Conservation (phyloP, 2,888 invertebrate species). For the Sipunculus nudus region DNA sequence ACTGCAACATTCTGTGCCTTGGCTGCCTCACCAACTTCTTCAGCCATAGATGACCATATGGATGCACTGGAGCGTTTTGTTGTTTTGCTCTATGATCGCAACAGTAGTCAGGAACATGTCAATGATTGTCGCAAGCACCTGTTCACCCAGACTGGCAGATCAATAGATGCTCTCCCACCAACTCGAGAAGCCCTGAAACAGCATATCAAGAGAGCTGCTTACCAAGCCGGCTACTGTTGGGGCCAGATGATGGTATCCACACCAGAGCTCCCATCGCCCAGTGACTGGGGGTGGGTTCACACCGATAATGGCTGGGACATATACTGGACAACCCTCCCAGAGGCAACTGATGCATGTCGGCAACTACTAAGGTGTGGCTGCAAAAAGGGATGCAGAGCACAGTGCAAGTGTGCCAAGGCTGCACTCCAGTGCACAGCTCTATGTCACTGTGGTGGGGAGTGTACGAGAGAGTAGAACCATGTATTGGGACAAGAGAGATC, state of each 20-base stretch:
- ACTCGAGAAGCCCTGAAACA: conserved; percentile 9
- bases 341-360: conserved; percentile 24
- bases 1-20: conserved; percentile 6
- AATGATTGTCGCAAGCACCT: neutral
- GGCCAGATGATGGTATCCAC: conserved; percentile 2
- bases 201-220: conserved; percentile 14
- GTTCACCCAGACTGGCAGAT: neutral
- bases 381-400: conserved; percentile 14
- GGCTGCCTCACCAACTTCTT: neutral
- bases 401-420: conserved; percentile 24
- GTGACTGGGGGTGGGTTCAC: conserved; percentile 20
- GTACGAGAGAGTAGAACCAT: too few species aligned
- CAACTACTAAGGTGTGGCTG: conserved; percentile 26
- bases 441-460: conserved; percentile 18
- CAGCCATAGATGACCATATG: conserved; percentile 13
- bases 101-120: neutral
- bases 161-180: neutral
- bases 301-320: conserved; percentile 10
- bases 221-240: conserved; percentile 21
- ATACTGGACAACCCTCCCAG: conserved; percentile 22
- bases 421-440: conserved; percentile 17
- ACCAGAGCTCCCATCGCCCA: conserved; percentile 13
- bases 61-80: conserved; percentile 10
- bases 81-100: too few species aligned
- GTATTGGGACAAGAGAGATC: too few species aligned